Percentiles rank a stretch among this genome's conserved stretches.
Evolutionary conservation across 2,888 invertebrate genomes (phyloP).

Genomic region (Mimachlamys varia): DNA sequence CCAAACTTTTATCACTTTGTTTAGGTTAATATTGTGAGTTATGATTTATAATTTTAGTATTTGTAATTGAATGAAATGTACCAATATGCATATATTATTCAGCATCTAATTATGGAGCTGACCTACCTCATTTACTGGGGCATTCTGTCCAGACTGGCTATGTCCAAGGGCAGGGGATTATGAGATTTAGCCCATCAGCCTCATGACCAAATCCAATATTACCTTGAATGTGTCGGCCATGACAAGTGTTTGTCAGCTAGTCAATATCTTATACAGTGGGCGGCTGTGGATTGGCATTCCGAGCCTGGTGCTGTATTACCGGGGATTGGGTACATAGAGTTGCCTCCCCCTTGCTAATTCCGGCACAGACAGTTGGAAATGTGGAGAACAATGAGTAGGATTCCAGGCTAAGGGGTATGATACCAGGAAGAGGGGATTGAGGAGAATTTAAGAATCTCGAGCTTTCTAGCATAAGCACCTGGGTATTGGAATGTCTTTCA

Average conservation of each 20-base stretch:
- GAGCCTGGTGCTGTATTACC: not conserved
- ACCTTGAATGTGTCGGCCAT: not conserved
- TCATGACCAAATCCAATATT: not conserved
- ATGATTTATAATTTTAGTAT: too few relatives aligned
- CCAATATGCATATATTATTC: too few relatives aligned
- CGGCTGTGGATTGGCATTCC: not conserved
- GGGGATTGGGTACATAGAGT: not conserved
- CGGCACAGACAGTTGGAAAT: not conserved
- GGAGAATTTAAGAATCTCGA: not conserved
- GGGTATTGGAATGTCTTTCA: not conserved
- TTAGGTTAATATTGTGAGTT: too few relatives aligned
- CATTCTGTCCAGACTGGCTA: not conserved
- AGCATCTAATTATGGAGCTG: too few relatives aligned
- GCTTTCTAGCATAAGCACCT: not conserved
- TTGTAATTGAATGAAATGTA: too few relatives aligned
- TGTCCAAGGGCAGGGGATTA: not conserved
- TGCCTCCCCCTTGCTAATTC: not conserved
- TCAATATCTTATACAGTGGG: not conserved
- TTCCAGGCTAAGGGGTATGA: not conserved
- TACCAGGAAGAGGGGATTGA: not conserved
- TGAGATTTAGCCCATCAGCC: not conserved
- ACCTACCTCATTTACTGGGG: too few relatives aligned
- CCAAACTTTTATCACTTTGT: too few relatives aligned
- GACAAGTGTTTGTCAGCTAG: constrained; percentile 3
- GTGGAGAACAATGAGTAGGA: not conserved